Evolutionary conservation across 2,888 invertebrate species (phyloP), one percentile per base, ranked within the genome.

Genomic region (Endotricha flammealis): DNA sequence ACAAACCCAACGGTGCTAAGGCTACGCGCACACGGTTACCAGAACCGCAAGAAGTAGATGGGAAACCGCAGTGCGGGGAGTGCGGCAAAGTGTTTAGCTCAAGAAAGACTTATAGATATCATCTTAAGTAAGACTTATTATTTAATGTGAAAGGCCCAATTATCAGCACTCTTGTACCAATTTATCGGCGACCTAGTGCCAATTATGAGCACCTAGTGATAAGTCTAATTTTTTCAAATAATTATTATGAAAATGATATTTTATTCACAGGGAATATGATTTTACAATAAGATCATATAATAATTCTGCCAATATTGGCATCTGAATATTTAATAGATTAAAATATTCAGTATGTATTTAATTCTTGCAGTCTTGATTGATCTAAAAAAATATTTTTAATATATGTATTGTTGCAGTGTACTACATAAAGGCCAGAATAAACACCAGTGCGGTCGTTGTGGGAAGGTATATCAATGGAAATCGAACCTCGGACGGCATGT

Each of bases 401-500:
- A 3, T 29, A 4, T 41, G 16, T 31, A 13, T 14, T 4, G 6
- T 53, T 42, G 0, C 64, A 86, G 85, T 13, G 85, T 83, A 0
- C 51, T 86, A 0, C 85, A 86, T 41, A 73, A 73, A 23, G 85
- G 85, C 0, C 77, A 81, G 53, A 85, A 85, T 41, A 53, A 72
- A 0, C 71, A 78, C 43, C 83, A 82, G 13, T 86, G 85, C 17
- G 79, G 80, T 0, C 64, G 78, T 2, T 86, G 85, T 41, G 82
- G 79, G 0, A 80, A 80, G 32, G 76, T 83, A 1, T 85, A 82
- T 50, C 85, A 83, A 46, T 85, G 85, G 85, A 83, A 82, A 41
- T 79, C 79, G 0, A 86, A 86, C 54, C 70, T 86, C 0, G 82
- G 80, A 0, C 44, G 85, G 0, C 85, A 86, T 32, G 55, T 86